Conservation (phyloP, 2,797 vertebrate species). For the Sebastes hubbsi region DNA sequence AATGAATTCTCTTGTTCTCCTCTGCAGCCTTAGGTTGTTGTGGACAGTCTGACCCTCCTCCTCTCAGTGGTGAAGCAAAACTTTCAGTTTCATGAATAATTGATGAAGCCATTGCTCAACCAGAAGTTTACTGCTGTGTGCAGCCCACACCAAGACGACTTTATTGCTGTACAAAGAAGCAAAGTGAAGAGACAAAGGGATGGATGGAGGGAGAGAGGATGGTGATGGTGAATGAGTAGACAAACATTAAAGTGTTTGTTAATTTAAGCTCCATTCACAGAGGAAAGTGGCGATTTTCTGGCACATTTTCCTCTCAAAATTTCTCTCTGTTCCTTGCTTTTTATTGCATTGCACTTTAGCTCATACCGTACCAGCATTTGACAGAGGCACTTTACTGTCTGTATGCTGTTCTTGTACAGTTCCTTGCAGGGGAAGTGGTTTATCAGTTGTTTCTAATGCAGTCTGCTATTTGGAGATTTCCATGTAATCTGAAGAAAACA, state of each 20-base stretch:
- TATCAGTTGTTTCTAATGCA: background rate
- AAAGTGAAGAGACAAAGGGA: background rate
- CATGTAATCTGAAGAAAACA: background rate
- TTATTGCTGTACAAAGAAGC: background rate
- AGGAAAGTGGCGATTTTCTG: background rate
- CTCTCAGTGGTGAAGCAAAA: slow-evolving; percentile 11
- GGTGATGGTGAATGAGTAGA: background rate
- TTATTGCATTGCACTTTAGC: background rate
- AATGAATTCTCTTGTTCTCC: slow-evolving; percentile 4
- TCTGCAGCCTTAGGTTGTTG: background rate
- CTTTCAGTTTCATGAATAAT: slow-evolving; percentile 42
- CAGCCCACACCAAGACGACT: background rate
- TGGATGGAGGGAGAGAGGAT: background rate
- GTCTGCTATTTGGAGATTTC: background rate
- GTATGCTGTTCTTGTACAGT: background rate
- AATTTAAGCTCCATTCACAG: background rate
- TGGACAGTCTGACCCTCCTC: background rate
- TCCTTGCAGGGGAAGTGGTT: background rate
- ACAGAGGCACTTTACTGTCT: background rate
- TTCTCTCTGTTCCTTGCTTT: background rate
- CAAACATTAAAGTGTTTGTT: background rate
- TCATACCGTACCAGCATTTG: background rate
- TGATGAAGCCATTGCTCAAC: slow-evolving; percentile 36
- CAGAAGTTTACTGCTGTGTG: background rate
- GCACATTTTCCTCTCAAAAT: background rate